Evolutionary conservation across 2,888 invertebrate genomes (phyloP).

Genomic region (Leptopilina syphax): DNA sequence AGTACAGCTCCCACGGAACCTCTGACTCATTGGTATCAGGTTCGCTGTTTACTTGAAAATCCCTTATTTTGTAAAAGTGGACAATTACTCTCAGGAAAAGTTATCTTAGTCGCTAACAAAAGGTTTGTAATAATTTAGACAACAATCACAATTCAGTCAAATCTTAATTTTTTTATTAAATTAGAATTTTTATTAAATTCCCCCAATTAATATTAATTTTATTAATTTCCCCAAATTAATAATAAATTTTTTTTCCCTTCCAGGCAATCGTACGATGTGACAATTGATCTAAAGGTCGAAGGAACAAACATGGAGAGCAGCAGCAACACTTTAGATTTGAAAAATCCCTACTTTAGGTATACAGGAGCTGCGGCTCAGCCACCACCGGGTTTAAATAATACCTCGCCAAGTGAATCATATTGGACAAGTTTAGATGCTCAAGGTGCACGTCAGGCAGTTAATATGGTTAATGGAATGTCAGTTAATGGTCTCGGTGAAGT

Average conservation of each 20-base stretch:
- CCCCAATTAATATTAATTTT: too few relatives aligned
- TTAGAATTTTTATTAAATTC: too few relatives aligned
- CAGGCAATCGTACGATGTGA: constrained; percentile 98
- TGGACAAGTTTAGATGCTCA: constrained; percentile 92
- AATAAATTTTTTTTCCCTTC: neutral
- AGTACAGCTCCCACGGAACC: constrained; percentile 99
- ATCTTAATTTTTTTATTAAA: too few relatives aligned
- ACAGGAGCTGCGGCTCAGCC: constrained; percentile 95
- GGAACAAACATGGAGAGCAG: constrained; percentile 89
- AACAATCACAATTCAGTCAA: too few relatives aligned
- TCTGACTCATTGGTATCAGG: constrained; percentile 99
- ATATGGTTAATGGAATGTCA: constrained; percentile 86
- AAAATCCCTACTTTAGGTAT: constrained; percentile 98
- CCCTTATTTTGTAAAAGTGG: constrained; percentile 97
- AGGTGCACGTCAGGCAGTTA: constrained; percentile 82
- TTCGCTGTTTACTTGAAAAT: constrained; percentile 94
- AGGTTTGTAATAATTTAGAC: constrained; percentile 78
- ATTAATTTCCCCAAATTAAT: too few relatives aligned
- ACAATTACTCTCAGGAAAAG: constrained; percentile 91
- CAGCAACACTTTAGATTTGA: constrained; percentile 95
- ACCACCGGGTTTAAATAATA: constrained; percentile 93
- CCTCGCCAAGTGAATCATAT: constrained; percentile 95
- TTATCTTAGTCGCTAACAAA: constrained; percentile 93
- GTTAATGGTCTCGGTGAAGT: constrained; percentile 87
- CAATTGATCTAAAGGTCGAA: constrained; percentile 94